These are phyloP conservation scores for Charina bottae DNA, from an alignment of 2,113 vertebrate species.

Conservation along the genomic window DNA sequence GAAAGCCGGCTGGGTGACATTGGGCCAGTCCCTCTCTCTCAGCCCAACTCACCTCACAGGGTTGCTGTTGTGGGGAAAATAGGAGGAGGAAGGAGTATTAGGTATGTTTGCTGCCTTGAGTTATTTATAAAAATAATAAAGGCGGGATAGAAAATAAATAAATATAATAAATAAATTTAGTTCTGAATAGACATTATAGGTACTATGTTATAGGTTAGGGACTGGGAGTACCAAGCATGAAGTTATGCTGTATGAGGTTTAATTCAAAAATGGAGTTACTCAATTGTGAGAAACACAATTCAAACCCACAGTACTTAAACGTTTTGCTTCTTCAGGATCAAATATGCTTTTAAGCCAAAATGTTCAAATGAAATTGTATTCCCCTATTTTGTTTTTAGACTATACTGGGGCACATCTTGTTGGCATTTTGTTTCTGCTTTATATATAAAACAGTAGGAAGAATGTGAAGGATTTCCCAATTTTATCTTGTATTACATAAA, in stretches of 20 bases:
- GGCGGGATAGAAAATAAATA: too few species aligned
- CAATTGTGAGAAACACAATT: not conserved
- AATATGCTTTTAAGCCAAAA: not conserved
- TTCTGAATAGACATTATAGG: not conserved
- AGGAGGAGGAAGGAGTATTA: too few species aligned
- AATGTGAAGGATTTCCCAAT: not conserved
- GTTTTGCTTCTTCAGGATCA: not conserved
- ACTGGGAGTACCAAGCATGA: not conserved
- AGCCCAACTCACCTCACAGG: too few species aligned
- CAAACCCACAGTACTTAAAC: not conserved
- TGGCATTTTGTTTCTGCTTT: not conserved
- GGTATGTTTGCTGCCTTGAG: too few species aligned
- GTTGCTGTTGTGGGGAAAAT: too few species aligned
- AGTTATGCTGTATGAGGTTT: not conserved
- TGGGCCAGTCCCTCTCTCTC: too few species aligned
- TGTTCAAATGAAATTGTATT: not conserved
- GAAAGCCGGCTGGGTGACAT: too few species aligned
- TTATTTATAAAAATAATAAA: too few species aligned
- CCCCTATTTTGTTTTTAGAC: not conserved
- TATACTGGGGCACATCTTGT: not conserved
- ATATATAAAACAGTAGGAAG: not conserved
- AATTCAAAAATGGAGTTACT: not conserved
- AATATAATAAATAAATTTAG: too few species aligned
- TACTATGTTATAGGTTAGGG: not conserved
- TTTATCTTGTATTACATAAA: slow-evolving; percentile 14